phyloP scores from a whole-genome alignment of 2,113 vertebrate species.

The Pollachius pollachius region DNA sequence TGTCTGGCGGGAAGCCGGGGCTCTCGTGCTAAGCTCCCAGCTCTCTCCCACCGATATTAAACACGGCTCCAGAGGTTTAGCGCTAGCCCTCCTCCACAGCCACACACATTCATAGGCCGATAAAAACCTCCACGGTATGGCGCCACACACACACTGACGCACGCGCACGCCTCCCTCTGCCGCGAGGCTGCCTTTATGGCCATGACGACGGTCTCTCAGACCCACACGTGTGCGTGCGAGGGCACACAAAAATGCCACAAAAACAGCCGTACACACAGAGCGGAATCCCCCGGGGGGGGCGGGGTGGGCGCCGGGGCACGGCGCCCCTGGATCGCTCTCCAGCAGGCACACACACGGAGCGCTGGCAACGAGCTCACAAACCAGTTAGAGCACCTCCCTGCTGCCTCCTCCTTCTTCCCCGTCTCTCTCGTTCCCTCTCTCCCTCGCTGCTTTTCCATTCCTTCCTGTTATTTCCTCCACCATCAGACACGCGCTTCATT shows the following conservation, averaged over 20 bases:
- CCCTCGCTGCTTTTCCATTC: neutral
- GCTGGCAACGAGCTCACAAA: constrained; percentile 52
- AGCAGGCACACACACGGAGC: constrained; percentile 36
- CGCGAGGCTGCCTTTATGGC: too few species aligned
- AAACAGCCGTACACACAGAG: constrained; percentile 16
- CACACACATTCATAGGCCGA: constrained; percentile 24
- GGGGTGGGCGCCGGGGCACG: constrained; percentile 46
- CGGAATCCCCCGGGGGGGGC: constrained; percentile 64
- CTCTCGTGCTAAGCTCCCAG: constrained; percentile 70
- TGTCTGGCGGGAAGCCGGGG: constrained; percentile 63
- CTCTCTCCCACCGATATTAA: constrained; percentile 74
- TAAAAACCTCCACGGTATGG: too few species aligned
- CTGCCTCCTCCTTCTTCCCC: neutral
- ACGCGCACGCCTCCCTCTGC: too few species aligned
- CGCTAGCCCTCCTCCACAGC: constrained; percentile 53
- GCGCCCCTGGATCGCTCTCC: constrained; percentile 61
- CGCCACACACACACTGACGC: too few species aligned
- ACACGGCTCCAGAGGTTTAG: constrained; percentile 71
- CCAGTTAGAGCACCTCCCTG: constrained; percentile 49
- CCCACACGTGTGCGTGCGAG: too few species aligned
- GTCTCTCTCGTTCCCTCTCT: neutral
- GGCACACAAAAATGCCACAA: neutral
- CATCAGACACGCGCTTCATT: neutral
- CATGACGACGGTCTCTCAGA: too few species aligned
- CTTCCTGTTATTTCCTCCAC: neutral